Conservation (phyloP, 2,113 vertebrate species). For the Osmerus eperlanus region DNA sequence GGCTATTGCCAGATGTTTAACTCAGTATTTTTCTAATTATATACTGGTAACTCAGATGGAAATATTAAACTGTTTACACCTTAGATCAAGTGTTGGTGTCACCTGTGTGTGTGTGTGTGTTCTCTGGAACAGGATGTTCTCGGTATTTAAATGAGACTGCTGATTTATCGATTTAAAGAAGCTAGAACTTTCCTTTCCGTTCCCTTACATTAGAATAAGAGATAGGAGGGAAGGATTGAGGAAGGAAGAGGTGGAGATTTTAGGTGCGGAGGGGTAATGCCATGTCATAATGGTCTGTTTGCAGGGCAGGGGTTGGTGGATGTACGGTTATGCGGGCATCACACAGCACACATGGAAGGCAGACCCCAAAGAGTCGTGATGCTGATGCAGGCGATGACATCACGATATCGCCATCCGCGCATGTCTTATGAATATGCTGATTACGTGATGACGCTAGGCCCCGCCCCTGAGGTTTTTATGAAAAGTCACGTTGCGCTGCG, state of each 20-base stretch:
- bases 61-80: slow-evolving; percentile 42
- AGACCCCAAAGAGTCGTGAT: neutral
- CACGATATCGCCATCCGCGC: slow-evolving; percentile 12
- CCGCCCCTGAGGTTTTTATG: slow-evolving; percentile 55
- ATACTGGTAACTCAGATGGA: slow-evolving; percentile 33
- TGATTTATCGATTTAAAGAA: neutral
- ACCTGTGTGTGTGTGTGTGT: too few relatives aligned
- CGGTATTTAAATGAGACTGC: neutral
- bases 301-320: neutral
- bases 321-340: neutral
- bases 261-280: too few relatives aligned
- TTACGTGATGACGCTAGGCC: slow-evolving; percentile 31
- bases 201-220: neutral
- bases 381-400: neutral
- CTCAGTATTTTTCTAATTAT: slow-evolving; percentile 57
- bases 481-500: slow-evolving; percentile 76
- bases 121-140: neutral
- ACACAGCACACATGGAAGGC: slow-evolving; percentile 6
- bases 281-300: neutral
- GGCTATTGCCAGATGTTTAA: slow-evolving; percentile 12
- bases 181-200: neutral
- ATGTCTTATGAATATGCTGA: slow-evolving; percentile 22
- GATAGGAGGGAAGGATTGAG: neutral
- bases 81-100: neutral
- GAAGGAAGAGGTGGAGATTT: neutral